These are phyloP conservation scores for Gobio occitaniae DNA, from an alignment of 2,797 vertebrate genomes.

Conservation along the genomic window DNA sequence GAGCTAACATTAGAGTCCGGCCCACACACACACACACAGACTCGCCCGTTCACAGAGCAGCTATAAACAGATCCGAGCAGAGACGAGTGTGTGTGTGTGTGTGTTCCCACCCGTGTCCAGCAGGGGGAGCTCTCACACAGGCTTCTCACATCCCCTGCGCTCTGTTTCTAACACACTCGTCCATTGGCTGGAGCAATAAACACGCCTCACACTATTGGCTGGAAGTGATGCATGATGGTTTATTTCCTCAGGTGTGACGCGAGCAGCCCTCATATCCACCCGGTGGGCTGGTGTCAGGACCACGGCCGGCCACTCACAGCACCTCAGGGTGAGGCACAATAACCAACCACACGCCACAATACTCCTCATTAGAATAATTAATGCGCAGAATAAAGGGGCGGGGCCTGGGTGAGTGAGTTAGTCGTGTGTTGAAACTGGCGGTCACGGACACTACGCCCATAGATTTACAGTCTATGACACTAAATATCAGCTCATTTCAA, in stretches of 20 bases:
- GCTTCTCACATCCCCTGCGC: not conserved
- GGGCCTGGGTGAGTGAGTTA: not conserved
- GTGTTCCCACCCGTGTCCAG: conserved; percentile 58
- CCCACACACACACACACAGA: not conserved
- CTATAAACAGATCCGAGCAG: conserved; percentile 9
- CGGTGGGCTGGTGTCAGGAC: conserved; percentile 83
- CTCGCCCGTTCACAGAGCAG: not conserved
- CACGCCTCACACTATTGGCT: not conserved
- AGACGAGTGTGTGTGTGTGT: conserved; percentile 6
- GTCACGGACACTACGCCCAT: no score
- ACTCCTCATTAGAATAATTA: no score
- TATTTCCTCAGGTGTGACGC: conserved; percentile 83
- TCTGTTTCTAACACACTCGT: not conserved
- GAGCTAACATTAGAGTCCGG: conserved; percentile 22
- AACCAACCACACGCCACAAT: no score
- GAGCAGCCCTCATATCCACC: conserved; percentile 87
- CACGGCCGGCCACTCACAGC: conserved; percentile 74
- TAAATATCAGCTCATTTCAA: no score
- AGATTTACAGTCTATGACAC: no score
- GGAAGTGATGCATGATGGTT: not conserved
- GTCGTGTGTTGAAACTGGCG: no score
- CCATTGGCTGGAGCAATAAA: not conserved
- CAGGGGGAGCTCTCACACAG: conserved; percentile 60
- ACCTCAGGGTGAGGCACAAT: conserved; percentile 70
- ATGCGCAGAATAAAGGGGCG: no score